Conservation (phyloP, 35 echinoderm and acorn worm species). For the Amphiura filiformis region DNA sequence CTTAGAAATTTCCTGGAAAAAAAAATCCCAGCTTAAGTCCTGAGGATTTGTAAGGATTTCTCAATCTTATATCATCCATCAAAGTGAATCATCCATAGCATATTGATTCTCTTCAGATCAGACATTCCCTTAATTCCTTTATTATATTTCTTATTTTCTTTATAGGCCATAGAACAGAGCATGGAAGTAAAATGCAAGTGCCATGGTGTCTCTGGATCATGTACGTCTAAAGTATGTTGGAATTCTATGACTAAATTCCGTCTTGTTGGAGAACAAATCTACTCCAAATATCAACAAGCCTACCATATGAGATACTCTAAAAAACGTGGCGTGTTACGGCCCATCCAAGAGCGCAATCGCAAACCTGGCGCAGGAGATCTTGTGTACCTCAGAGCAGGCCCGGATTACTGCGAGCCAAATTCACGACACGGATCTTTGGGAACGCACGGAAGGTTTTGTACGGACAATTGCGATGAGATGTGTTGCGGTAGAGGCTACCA, state of each 20-base stretch:
- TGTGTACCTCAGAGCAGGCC: conserved; percentile 67
- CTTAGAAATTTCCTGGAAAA: too few relatives aligned
- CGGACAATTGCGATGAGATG: conserved; percentile 72
- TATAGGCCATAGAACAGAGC: conserved; percentile 72
- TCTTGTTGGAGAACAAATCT: conserved; percentile 39
- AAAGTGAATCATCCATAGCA: background rate
- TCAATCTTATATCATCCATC: background rate
- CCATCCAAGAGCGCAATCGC: conserved; percentile 60
- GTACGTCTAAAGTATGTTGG: conserved; percentile 95
- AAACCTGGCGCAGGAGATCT: conserved; percentile 67
- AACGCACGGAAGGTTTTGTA: conserved; percentile 88
- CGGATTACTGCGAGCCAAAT: conserved; percentile 79
- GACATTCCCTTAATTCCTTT: background rate
- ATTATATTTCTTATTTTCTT: conserved; percentile 8
- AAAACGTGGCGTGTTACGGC: conserved; percentile 53
- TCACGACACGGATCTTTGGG: conserved; percentile 73
- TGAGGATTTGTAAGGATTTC: background rate
- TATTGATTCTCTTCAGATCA: background rate
- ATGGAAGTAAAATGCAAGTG: conserved; percentile 94
- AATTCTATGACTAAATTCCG: conserved; percentile 89
- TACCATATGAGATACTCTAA: conserved; percentile 64
- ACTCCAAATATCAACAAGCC: conserved; percentile 44
- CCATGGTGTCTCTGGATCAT: conserved; percentile 89
- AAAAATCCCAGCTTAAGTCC: too few relatives aligned
- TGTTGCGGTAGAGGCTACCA: conserved; percentile 96